These are phyloP conservation scores for Morus bassanus DNA, from an alignment of 2,797 vertebrate species.

Conservation along the genomic window DNA sequence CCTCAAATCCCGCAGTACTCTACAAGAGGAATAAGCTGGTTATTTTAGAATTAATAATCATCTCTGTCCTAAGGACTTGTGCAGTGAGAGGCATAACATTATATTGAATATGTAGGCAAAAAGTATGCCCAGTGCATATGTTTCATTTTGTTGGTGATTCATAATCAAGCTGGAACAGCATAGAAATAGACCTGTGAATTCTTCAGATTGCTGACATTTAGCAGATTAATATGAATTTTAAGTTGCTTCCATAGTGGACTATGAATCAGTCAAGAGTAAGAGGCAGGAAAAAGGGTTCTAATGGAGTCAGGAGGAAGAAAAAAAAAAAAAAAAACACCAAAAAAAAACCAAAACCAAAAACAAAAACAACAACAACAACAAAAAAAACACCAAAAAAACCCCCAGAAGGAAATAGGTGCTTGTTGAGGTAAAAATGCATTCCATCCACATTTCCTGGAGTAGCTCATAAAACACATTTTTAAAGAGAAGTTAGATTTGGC, in stretches of 20 bases:
- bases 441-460: neutral
- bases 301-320: no score
- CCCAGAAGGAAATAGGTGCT: neutral
- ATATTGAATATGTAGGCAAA: neutral
- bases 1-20: neutral
- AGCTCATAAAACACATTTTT: neutral
- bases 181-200: neutral
- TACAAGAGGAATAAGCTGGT: neutral
- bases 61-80: neutral
- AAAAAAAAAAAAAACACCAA: no score
- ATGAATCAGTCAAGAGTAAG: neutral
- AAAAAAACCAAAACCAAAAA: no score
- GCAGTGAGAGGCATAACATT: neutral
- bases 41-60: slow-evolving; percentile 3
- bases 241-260: neutral
- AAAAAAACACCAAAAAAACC: no score
- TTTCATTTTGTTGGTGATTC: neutral
- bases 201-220: neutral
- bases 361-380: no score
- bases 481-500: neutral
- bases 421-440: neutral
- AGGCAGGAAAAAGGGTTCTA: neutral
- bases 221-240: neutral
- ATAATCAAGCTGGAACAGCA: neutral
- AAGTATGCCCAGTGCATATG: neutral